Percentiles rank a stretch among this genome's conserved stretches.
phyloP scores from a whole-genome alignment of 2,113 vertebrate genomes.

The Oostethus manadensis region DNA sequence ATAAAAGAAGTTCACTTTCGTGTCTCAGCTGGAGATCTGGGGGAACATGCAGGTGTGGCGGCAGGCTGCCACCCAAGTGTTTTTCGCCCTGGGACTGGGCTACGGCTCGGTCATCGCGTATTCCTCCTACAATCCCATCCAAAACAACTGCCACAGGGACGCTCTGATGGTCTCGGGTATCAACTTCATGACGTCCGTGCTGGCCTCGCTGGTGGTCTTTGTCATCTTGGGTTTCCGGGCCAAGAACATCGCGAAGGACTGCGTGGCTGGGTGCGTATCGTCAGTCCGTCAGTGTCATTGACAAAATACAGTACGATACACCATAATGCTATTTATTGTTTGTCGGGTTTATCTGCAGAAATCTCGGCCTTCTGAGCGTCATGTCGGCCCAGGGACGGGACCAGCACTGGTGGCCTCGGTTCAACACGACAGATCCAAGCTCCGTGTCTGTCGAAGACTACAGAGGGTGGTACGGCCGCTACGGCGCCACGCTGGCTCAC shows the following conservation, averaged over 20 bases:
- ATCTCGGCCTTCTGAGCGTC: slow-evolving; percentile 55
- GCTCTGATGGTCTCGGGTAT: slow-evolving; percentile 90
- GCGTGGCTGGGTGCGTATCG: slow-evolving; percentile 77
- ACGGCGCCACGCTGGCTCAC: slow-evolving; percentile 42
- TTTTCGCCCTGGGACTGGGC: slow-evolving; percentile 95
- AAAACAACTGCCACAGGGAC: slow-evolving; percentile 98
- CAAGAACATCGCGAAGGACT: slow-evolving; percentile 88
- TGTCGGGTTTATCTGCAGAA: slow-evolving; percentile 44
- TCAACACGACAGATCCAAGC: slow-evolving; percentile 61
- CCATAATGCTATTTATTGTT: neutral
- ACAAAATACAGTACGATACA: too few relatives aligned
- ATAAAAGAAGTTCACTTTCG: neutral
- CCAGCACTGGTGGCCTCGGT: slow-evolving; percentile 54
- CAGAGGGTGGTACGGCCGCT: slow-evolving; percentile 66
- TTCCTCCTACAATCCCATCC: slow-evolving; percentile 95
- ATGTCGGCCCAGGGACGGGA: slow-evolving; percentile 31
- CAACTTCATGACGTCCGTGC: slow-evolving; percentile 94
- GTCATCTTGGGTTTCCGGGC: slow-evolving; percentile 95
- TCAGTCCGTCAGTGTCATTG: neutral
- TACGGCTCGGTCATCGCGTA: slow-evolving; percentile 96
- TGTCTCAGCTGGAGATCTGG: slow-evolving; percentile 87
- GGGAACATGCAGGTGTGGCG: slow-evolving; percentile 91
- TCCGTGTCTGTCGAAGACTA: slow-evolving; percentile 67
- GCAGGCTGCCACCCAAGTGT: slow-evolving; percentile 94
- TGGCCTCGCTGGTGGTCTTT: slow-evolving; percentile 94